Conservation (phyloP, 2,797 vertebrate species). For the Sciurus vulgaris region DNA sequence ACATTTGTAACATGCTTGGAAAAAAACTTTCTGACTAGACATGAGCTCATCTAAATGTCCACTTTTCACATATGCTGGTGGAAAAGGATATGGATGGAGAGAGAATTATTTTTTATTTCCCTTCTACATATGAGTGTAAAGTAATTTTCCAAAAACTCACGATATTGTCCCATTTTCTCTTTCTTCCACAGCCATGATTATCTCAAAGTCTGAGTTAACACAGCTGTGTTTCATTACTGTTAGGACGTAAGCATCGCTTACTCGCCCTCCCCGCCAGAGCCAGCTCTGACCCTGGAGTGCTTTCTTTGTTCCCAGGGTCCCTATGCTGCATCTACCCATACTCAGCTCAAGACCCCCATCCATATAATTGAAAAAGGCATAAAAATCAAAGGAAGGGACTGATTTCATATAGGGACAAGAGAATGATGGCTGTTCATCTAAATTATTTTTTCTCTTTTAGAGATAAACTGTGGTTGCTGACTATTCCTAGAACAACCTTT, state of each 20-base stretch:
- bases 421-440: conserved; percentile 41
- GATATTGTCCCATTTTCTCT: conserved; percentile 81
- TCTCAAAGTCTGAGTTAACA: conserved; percentile 78
- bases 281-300: conserved; percentile 1
- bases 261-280: background rate
- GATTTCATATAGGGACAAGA: conserved; percentile 62
- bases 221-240: conserved; percentile 83
- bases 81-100: conserved; percentile 79
- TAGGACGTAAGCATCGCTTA: background rate
- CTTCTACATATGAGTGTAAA: conserved; percentile 83
- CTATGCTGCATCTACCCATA: conserved; percentile 57
- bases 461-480: conserved; percentile 65
- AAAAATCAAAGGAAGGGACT: conserved; percentile 66
- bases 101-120: conserved; percentile 81
- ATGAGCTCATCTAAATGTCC: conserved; percentile 85
- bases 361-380: conserved; percentile 76
- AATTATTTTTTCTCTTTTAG: conserved; percentile 64
- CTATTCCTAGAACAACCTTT: conserved; percentile 57
- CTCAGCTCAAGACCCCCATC: conserved; percentile 60
- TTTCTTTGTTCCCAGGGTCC: conserved; percentile 65
- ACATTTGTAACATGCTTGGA: conserved; percentile 85
- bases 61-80: conserved; percentile 81
- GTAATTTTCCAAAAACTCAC: conserved; percentile 83
- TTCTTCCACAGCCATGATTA: conserved; percentile 83
- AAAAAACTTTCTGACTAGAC: conserved; percentile 85